Conservation (phyloP, 2,888 invertebrate genomes). For the Cremastinae sp. region DNA sequence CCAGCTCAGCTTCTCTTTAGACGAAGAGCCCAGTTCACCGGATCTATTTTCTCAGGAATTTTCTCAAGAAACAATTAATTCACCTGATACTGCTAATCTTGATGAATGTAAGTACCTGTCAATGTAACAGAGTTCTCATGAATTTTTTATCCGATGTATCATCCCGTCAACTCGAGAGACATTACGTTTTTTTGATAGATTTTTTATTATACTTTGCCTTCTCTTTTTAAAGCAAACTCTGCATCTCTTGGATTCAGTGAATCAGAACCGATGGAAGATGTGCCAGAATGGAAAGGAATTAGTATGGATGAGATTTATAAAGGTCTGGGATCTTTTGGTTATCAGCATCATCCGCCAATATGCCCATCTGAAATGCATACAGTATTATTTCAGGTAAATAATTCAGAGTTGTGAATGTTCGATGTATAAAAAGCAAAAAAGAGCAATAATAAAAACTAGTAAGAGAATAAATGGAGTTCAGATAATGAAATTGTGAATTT, state of each 20-base stretch:
- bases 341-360: slow-evolving; percentile 81
- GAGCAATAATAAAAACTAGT: no score
- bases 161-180: background rate
- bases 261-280: slow-evolving; percentile 68
- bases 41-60: slow-evolving; percentile 72
- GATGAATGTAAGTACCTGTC: slow-evolving; percentile 67
- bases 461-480: no score
- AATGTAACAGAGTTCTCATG: background rate
- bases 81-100: slow-evolving; percentile 62
- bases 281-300: slow-evolving; percentile 80
- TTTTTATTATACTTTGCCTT: background rate
- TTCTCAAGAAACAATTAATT: slow-evolving; percentile 63
- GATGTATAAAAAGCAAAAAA: no score
- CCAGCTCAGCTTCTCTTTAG: slow-evolving; percentile 65
- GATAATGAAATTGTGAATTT: no score
- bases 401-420: no score
- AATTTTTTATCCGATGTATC: background rate
- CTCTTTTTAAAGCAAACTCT: slow-evolving; percentile 64
- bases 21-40: slow-evolving; percentile 69
- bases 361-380: slow-evolving; percentile 84
- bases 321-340: slow-evolving; percentile 80
- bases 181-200: background rate
- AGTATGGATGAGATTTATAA: slow-evolving; percentile 80
- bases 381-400: slow-evolving; percentile 83
- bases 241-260: slow-evolving; percentile 65